Conservation (phyloP, 2,888 invertebrate genomes). For the Xylophagus ater region DNA sequence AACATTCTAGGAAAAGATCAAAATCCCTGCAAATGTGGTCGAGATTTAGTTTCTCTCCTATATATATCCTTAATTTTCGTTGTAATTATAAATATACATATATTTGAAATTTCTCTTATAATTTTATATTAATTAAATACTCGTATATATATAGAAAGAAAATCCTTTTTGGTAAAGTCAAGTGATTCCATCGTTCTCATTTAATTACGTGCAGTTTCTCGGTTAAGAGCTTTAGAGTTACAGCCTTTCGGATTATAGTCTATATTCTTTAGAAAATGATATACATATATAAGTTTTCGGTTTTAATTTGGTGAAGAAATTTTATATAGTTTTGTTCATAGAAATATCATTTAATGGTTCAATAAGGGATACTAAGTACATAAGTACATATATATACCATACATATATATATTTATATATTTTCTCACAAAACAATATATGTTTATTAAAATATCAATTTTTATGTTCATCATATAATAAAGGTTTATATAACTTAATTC, state of each 20-base stretch:
- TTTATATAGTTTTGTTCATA: slow-evolving; percentile 2
- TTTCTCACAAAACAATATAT: no score
- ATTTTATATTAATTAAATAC: slow-evolving; percentile 8
- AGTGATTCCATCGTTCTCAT: slow-evolving; percentile 15
- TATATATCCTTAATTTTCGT: no score
- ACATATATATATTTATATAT: no score
- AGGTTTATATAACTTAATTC: no score
- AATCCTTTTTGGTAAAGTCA: slow-evolving; percentile 6
- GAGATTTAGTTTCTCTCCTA: slow-evolving; percentile 15
- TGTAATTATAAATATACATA: no score
- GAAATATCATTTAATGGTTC: not conserved
- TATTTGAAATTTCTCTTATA: no score
- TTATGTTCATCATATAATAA: no score
- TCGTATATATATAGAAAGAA: slow-evolving; percentile 1
- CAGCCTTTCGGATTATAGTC: slow-evolving; percentile 13
- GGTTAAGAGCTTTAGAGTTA: slow-evolving; percentile 14
- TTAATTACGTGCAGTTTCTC: slow-evolving; percentile 18
- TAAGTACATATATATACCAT: no score
- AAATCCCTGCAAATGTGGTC: slow-evolving; percentile 19
- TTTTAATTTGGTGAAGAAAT: slow-evolving; percentile 18
- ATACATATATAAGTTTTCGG: no score
- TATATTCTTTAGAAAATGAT: slow-evolving; percentile 13
- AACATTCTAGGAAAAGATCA: slow-evolving; percentile 2
- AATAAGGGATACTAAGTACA: no score
- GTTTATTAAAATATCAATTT: no score